Conservation (phyloP, 2,797 vertebrate genomes). For the Anas acuta region DNA sequence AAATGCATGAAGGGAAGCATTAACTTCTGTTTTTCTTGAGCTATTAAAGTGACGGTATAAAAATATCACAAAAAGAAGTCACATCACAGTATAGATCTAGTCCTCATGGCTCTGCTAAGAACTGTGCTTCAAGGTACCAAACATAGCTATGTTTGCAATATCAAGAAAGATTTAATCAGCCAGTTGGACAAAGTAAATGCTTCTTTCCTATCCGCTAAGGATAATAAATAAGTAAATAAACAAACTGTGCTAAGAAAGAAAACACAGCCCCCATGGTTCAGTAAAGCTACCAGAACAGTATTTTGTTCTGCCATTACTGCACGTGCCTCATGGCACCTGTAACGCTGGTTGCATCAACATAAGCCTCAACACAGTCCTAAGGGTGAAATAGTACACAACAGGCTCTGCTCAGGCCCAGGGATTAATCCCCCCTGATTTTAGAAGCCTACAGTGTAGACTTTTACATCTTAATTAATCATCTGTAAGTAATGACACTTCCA, state of each 20-base stretch:
- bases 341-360: not conserved
- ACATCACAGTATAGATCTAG: not conserved
- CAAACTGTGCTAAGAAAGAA: not conserved
- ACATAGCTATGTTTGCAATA: not conserved
- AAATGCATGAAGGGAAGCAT: slow-evolving; percentile 15
- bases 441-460: not conserved
- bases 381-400: not conserved
- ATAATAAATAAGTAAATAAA: not conserved
- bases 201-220: not conserved
- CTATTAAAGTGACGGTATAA: not conserved
- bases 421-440: not conserved
- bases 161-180: slow-evolving; percentile 1
- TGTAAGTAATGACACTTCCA: not conserved
- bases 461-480: not conserved
- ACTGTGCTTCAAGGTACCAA: not conserved
- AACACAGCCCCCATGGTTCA: not conserved
- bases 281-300: not conserved
- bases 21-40: not conserved
- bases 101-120: not conserved
- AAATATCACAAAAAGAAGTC: not conserved
- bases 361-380: not conserved
- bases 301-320: not conserved
- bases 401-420: not conserved
- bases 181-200: not conserved
- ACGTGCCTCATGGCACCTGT: not conserved